Percentiles rank a stretch among this genome's conserved stretches.
Evolutionary conservation across 2,113 vertebrate genomes (phyloP).

Genomic region (Anolis carolinensis): DNA sequence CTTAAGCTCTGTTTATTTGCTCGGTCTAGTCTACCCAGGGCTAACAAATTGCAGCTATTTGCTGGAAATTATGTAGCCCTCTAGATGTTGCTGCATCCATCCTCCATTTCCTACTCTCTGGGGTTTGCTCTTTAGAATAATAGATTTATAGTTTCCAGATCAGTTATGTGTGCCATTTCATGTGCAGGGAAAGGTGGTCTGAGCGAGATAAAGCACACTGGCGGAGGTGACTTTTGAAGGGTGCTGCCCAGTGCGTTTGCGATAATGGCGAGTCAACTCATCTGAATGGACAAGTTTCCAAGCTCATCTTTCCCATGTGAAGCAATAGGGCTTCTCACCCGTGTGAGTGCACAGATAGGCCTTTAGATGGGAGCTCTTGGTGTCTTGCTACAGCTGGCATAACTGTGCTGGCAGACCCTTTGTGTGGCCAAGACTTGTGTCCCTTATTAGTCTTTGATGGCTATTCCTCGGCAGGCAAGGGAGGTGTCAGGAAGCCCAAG

Average conservation of each 20-base stretch:
- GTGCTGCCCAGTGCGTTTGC: slow-evolving; percentile 91
- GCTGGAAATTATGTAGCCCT: too few relatives aligned
- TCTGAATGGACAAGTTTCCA: slow-evolving; percentile 91
- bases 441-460: slow-evolving; percentile 69
- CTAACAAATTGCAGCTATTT: too few relatives aligned
- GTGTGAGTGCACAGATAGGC: slow-evolving; percentile 91
- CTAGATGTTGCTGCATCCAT: too few relatives aligned
- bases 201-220: slow-evolving; percentile 90
- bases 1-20: too few relatives aligned
- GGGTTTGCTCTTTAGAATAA: neutral
- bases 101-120: neutral
- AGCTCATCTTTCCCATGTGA: slow-evolving; percentile 89
- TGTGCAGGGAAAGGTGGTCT: slow-evolving; percentile 85
- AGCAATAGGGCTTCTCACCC: slow-evolving; percentile 91
- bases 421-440: slow-evolving; percentile 66
- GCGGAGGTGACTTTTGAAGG: slow-evolving; percentile 91
- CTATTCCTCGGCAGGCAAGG: neutral
- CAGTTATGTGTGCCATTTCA: neutral
- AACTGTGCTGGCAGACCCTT: slow-evolving; percentile 76
- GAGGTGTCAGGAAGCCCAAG: slow-evolving; percentile 55
- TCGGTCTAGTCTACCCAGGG: too few relatives aligned
- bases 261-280: slow-evolving; percentile 89
- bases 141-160: neutral
- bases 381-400: slow-evolving; percentile 86
- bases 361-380: slow-evolving; percentile 92